These are phyloP conservation scores for Cheilinus undulatus DNA, from an alignment of 2,113 vertebrate species.

Conservation along the genomic window DNA sequence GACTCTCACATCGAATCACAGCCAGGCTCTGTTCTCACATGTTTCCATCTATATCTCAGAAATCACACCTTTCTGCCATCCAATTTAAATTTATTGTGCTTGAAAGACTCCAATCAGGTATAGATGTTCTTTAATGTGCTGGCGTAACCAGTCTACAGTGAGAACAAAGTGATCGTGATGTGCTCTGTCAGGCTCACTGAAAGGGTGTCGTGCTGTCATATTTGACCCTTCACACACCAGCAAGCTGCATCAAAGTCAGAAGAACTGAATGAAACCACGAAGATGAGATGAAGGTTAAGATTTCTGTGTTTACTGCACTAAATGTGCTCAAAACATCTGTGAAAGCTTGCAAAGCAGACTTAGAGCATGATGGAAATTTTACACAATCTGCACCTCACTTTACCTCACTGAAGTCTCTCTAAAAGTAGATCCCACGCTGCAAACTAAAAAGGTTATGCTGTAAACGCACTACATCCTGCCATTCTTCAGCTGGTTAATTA, in stretches of 20 bases:
- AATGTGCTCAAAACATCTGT: not conserved
- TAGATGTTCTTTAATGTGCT: slow-evolving; percentile 41
- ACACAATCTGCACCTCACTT: not conserved
- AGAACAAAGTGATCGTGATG: slow-evolving; percentile 66
- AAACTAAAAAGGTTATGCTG: slow-evolving; percentile 25
- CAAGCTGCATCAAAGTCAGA: slow-evolving; percentile 2
- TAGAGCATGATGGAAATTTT: not conserved
- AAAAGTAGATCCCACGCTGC: slow-evolving; percentile 40
- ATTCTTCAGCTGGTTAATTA: slow-evolving; percentile 57
- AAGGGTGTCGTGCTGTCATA: slow-evolving; percentile 33
- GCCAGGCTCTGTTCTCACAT: slow-evolving; percentile 4
- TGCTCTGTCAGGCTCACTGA: slow-evolving; percentile 51
- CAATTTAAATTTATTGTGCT: slow-evolving; percentile 65
- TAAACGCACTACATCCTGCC: slow-evolving; percentile 33
- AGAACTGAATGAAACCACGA: slow-evolving; percentile 16
- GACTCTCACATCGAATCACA: slow-evolving; percentile 4
- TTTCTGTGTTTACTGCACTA: not conserved
- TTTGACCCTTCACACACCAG: slow-evolving; percentile 41
- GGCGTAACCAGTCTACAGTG: slow-evolving; percentile 35
- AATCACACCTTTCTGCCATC: slow-evolving; percentile 26
- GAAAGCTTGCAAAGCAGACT: not conserved
- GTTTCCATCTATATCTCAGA: slow-evolving; percentile 26
- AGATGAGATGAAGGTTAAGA: slow-evolving; percentile 9
- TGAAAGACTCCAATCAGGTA: slow-evolving; percentile 65
- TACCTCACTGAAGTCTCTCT: slow-evolving; percentile 30